Conservation (phyloP, 2,888 invertebrate species). For the Macroteleia sp. region DNA sequence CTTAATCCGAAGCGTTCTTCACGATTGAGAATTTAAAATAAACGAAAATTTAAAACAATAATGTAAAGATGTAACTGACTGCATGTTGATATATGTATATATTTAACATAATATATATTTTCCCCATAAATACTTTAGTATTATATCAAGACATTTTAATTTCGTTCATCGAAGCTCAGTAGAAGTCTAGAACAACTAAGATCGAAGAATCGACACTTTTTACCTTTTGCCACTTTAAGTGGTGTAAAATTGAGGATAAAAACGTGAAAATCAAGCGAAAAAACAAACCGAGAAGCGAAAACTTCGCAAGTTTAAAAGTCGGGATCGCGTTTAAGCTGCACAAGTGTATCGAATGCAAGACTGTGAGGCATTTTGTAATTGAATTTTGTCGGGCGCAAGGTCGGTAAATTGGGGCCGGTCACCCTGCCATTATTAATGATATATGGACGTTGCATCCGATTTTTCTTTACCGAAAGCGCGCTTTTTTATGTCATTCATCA, state of each 20-base stretch:
- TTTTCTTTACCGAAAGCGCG: constrained; percentile 32
- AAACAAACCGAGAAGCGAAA: neutral
- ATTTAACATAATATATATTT: too few relatives aligned
- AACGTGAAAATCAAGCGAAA: constrained; percentile 1
- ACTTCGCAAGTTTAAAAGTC: constrained; percentile 12
- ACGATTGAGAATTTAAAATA: too few relatives aligned
- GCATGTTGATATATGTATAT: too few relatives aligned
- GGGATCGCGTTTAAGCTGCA: constrained; percentile 6
- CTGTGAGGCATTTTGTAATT: constrained; percentile 38
- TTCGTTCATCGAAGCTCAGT: too few relatives aligned
- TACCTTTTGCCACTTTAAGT: neutral
- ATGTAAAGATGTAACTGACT: too few relatives aligned
- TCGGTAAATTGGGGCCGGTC: constrained; percentile 26
- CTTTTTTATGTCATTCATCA: constrained; percentile 36
- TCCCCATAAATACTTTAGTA: too few relatives aligned
- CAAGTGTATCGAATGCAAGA: constrained; percentile 16
- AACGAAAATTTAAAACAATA: too few relatives aligned
- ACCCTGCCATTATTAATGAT: constrained; percentile 35
- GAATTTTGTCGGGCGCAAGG: constrained; percentile 25
- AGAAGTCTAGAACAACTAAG: too few relatives aligned
- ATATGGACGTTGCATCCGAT: constrained; percentile 45
- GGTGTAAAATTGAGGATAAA: constrained; percentile 9
- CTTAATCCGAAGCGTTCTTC: too few relatives aligned
- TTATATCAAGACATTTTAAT: too few relatives aligned
- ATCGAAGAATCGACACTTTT: too few relatives aligned